Evolutionary conservation across 2,888 invertebrate species (phyloP), one percentile per base, ranked within the genome.

Genomic region (Digitonthophagus gazella): DNA sequence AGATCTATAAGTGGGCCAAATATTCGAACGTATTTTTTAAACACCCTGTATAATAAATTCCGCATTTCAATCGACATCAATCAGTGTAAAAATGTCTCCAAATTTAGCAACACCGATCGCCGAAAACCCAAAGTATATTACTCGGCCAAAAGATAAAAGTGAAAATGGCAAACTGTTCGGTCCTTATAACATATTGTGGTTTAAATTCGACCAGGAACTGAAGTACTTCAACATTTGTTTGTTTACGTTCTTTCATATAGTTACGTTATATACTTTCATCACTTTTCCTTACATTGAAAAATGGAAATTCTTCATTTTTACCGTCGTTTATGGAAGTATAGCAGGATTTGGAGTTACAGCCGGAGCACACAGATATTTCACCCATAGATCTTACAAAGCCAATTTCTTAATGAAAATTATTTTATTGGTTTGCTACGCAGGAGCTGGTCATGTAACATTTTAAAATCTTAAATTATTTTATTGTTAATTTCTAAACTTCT

Each of bases 371-470:
- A 58, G 68, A 18, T 85, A 85, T 67, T 91, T 90, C 90, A 86
- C 86, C 65, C 91, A 91, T 79, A 85, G 87, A 73, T 85, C 90
- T 0, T 91, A 85, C 78, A 90, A 90, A 82, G 91, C 90, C 0
- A 90, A 84, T 73, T 72, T 84, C 71, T 87, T 89, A 0, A 78
- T 91, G 3, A 85, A 88, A 71, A 81, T 87, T 55, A 84, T 91
- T 65, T 80, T 91, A 11, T 82, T 89, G 71, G 71, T 86, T 11
- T 88, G 87, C 74, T 91, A 86, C 78, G 87, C 89, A 2, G 79
- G 86, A 0, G 86, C 90, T 71, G 91, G 90, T 65, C 90, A 91
- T 86, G 91, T 91, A 83, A 81, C 77, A 74, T 58, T 1, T 54
- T n/a, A n/a, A n/a, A n/a, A n/a, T 64, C n/a, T 57, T 4, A n/a